phyloP scores from a whole-genome alignment of 2,797 vertebrate species.

The Vespertilio murinus region DNA sequence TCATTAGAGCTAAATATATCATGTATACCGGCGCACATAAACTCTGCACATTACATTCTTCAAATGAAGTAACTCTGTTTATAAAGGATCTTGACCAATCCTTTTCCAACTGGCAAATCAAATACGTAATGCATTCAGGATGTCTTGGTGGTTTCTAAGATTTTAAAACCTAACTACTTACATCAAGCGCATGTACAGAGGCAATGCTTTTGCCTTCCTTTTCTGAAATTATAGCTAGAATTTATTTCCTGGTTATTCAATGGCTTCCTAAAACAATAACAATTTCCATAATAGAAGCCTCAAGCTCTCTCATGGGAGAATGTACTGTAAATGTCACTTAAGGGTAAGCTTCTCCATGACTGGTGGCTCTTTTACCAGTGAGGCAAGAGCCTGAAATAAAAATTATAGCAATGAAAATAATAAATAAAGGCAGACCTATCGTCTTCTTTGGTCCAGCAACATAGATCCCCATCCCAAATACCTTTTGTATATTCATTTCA shows the following conservation, averaged over 20 bases:
- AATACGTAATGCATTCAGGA: background rate
- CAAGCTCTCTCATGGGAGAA: background rate
- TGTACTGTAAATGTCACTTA: background rate
- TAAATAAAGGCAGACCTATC: background rate
- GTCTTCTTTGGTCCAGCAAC: background rate
- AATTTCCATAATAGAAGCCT: background rate
- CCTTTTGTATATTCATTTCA: background rate
- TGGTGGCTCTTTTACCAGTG: background rate
- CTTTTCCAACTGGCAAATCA: conserved; percentile 38
- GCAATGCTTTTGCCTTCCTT: conserved; percentile 4
- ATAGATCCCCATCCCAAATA: background rate
- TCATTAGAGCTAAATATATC: conserved; percentile 57
- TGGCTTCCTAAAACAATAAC: background rate
- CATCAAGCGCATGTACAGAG: background rate
- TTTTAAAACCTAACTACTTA: conserved; percentile 26
- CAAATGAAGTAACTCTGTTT: background rate
- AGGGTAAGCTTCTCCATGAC: background rate
- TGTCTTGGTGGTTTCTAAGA: background rate
- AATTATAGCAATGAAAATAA: background rate
- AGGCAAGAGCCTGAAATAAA: background rate
- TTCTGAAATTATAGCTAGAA: conserved; percentile 22
- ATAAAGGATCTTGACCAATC: conserved; percentile 41
- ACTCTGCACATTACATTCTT: background rate
- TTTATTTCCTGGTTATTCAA: background rate
- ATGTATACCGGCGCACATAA: conserved; percentile 8